phyloP scores from a whole-genome alignment of 2,113 vertebrate species.

The Capreolus pygargus region DNA sequence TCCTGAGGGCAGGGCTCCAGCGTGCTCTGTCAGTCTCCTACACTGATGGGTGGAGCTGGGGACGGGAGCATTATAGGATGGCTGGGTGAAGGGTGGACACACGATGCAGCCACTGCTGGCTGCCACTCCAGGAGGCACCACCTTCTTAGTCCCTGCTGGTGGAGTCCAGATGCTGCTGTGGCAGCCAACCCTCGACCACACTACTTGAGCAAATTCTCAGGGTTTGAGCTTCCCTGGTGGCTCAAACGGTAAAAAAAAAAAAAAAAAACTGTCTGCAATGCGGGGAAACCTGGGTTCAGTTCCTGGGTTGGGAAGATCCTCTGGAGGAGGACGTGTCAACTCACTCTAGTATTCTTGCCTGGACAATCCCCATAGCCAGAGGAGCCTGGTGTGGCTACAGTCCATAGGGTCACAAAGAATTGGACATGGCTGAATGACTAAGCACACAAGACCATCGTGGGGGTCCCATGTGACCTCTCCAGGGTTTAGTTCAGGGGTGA shows the following conservation, averaged over 20 bases:
- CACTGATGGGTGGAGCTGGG: neutral
- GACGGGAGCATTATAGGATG: neutral
- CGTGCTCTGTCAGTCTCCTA: neutral
- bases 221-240: neutral
- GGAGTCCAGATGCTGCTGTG: neutral
- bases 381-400: neutral
- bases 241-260: neutral
- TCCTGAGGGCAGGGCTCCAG: neutral
- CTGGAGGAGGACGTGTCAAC: neutral
- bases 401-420: neutral
- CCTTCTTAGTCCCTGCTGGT: neutral
- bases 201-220: neutral
- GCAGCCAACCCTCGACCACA: neutral
- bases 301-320: neutral
- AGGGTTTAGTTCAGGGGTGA: neutral
- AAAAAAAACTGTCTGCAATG: neutral
- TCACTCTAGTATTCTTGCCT: neutral
- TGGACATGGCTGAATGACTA: neutral
- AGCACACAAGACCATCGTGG: neutral
- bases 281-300: neutral
- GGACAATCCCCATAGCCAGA: neutral
- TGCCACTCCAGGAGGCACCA: neutral
- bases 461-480: neutral
- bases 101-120: fast-evolving
- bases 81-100: neutral